Evolutionary conservation across 2,797 vertebrate genomes (phyloP), one percentile per base, ranked within the genome.

Genomic region (Spheniscus humboldti): DNA sequence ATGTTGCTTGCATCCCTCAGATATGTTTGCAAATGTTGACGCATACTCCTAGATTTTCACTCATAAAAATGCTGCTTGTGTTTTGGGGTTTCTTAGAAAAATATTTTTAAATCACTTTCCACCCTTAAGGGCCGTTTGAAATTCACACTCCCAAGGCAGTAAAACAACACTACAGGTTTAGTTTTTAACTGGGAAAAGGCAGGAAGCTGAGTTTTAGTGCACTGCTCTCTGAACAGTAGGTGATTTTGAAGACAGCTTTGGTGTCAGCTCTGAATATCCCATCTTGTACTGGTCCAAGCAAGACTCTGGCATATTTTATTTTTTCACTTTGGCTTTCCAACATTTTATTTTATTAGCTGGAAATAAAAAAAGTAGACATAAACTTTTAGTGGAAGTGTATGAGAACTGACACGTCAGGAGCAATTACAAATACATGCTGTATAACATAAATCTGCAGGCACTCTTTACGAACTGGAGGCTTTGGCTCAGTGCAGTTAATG

Each of bases 31-130:
- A 95, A 97, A 95, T 94, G 94, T 91, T 97, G 92, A 96, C 14
- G 55, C 79, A 82, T 81, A 85, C 86, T 84, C 88, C 71, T 95
- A 57, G 79, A 60, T 96, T 97, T 94, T 90, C 77, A 90, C 89
- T 95, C 87, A 83, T 86, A 92, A 96, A 96, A 93, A 95, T 91
- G 95, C 90, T 97, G 93, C 92, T 92, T 96, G 87, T 97, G 95
- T 96, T 96, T 95, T 84, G 96, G 93, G 88, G 74, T 92, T 92
- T 96, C 91, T 94, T 93, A 89, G 92, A 93, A 94, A 96, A 95
- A 95, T 95, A 94, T 95, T 97, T 96, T 96, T 86, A 95, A 94
- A 96, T 96, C 90, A 93, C 86, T 96, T 97, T 94, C 91, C 72
- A 92, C 89, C 94, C 93, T 95, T 92, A 95, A 94, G 87, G 93